Conservation (phyloP, 1,140 invertebrate genomes). For the Nylanderia fulva region DNA sequence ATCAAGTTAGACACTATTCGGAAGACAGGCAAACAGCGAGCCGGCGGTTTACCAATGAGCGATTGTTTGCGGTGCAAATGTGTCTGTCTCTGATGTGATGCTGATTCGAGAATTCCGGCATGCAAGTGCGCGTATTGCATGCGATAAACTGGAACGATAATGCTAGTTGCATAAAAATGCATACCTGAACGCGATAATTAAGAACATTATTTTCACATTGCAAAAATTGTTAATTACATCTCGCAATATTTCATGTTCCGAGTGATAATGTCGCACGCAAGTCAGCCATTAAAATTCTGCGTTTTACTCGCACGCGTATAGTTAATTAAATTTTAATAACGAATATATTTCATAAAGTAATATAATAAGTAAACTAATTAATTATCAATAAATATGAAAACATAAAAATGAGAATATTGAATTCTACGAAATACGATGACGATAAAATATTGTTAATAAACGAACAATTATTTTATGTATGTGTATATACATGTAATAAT, state of each 20-base stretch:
- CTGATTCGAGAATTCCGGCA: conserved; percentile 43
- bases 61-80: conserved; percentile 59
- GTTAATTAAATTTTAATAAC: not conserved
- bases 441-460: not conserved
- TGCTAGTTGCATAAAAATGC: not conserved
- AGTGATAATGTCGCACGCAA: conserved; percentile 25
- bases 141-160: conserved; percentile 14
- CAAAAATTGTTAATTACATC: conserved; percentile 36
- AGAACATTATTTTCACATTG: conserved; percentile 23
- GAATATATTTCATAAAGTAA: not conserved
- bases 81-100: conserved; percentile 23
- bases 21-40: conserved; percentile 55
- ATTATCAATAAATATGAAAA: not conserved
- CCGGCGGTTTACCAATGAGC: conserved; percentile 19
- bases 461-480: not conserved
- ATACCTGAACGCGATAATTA: conserved; percentile 38
- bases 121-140: conserved; percentile 24
- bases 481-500: too few species aligned
- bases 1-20: conserved; percentile 34
- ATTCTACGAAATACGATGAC: not conserved
- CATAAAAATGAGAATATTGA: not conserved
- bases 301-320: conserved; percentile 8
- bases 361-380: not conserved
- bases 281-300: conserved; percentile 37
- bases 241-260: not conserved